Evolutionary conservation across 1,140 invertebrate genomes (phyloP).

Genomic region (Dendroctonus valens): DNA sequence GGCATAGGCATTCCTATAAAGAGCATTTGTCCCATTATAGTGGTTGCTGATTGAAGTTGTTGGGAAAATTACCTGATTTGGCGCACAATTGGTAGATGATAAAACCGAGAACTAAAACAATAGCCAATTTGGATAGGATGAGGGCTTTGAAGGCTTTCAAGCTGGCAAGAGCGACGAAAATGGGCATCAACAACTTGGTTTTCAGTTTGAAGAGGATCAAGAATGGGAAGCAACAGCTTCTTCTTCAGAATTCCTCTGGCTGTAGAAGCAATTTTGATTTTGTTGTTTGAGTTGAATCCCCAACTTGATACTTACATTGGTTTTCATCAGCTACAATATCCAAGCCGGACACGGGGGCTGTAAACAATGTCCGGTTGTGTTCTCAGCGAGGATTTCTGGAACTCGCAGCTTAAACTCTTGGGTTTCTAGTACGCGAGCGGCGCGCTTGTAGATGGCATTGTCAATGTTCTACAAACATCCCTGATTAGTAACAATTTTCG

Average conservation of each 20-base stretch:
- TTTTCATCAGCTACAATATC: slow-evolving; percentile 57
- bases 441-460: slow-evolving; percentile 70
- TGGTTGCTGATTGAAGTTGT: not conserved
- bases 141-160: slow-evolving; percentile 80
- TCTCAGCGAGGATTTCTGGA: slow-evolving; percentile 70
- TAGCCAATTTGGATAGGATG: slow-evolving; percentile 77
- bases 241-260: slow-evolving; percentile 70
- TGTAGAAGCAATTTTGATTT: slow-evolving; percentile 45
- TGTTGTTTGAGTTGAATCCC: not conserved
- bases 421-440: slow-evolving; percentile 64
- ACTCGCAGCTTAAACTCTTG: slow-evolving; percentile 69
- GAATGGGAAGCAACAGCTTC: slow-evolving; percentile 75
- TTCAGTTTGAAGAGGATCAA: slow-evolving; percentile 78
- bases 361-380: slow-evolving; percentile 66
- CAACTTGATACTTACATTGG: slow-evolving; percentile 50
- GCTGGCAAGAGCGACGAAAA: slow-evolving; percentile 73
- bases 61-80: slow-evolving; percentile 56
- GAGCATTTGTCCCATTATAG: not conserved
- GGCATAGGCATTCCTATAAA: slow-evolving; percentile 70
- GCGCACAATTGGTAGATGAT: slow-evolving; percentile 70
- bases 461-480: slow-evolving; percentile 59
- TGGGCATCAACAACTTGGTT: slow-evolving; percentile 79
- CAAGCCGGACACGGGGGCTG: slow-evolving; percentile 63
- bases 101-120: slow-evolving; percentile 76
- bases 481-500: not conserved